Evolutionary conservation across 1,140 invertebrate species (phyloP), one percentile per base, ranked within the genome.

Genomic region (Brachionus angularis): DNA sequence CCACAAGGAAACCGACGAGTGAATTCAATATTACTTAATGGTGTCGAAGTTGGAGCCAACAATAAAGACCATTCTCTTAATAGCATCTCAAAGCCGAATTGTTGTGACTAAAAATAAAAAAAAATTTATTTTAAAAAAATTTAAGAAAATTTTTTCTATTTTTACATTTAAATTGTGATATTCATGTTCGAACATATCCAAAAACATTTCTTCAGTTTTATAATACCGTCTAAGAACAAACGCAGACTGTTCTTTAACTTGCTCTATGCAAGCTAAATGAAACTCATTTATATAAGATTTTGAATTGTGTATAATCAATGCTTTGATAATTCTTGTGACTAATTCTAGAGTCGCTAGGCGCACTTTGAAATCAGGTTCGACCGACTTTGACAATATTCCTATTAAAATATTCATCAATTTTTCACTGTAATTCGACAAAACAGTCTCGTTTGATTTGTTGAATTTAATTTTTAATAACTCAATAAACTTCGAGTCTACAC

Each of bases 141-240:
- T n/a, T 55, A 8, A 3, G 27, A 25, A 50, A 33, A 33, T 34
- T 31, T 33, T 33, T 33, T 16, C 7, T 16, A 29, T 1, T 71
- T 73, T 76, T 74, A 79, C 83, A 75, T 77, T 83, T 86, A 96
- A 90, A 80, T 96, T 91, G 77, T 89, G 90, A 81, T 85, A 90
- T 85, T 99, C 96, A 80, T 97, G 93, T 83, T 99, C 95, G 82
- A 99, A 98, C 86, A 98, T 92, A 79, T 98, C 95, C 31, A 98
- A 82, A 83, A 98, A 98, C 74, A 98, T 93, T 77, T 98, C 94
- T 84, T 98, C 94, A 77, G 90, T 93, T 86, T 95, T 96, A 79
- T 94, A 96, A 78, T 95, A 94, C 83, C 93, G 93, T 39, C 91
- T 85, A 1, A 96, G 84, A 12, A 92, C 83, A 18, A 88, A 85